Evolutionary conservation across 2,888 invertebrate genomes (phyloP), one percentile per base, ranked within the genome.

Genomic region (Seira sanloemensis): DNA sequence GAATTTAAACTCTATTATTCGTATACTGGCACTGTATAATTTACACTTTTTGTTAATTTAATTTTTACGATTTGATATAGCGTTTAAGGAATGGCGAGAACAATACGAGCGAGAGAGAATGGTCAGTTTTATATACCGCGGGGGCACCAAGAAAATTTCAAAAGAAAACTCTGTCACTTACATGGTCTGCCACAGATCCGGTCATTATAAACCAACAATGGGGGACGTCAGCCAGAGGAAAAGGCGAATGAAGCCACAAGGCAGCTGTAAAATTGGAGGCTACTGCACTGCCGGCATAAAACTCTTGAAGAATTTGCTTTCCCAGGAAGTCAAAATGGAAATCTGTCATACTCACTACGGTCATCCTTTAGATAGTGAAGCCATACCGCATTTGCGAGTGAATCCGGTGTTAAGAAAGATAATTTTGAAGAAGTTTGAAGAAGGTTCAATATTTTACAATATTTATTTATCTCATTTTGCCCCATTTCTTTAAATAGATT

Each of bases 251-350:
- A 89, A 89, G 46, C 89, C 89, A 16, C 89, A 89, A 74, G 89
- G 89, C 21, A 88, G 88, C 37, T 89, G 89, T 58, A 89, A 89
- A 80, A 89, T 89, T 76, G 87, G 86, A 16, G 88, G 88, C 0
- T 88, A 89, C 69, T 89, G 89, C 50, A 89, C 89, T 24, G 89
- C 89, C n/a, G 89, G 89, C 9, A 88, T 89, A 1, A 88, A 88
- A 68, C 71, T 88, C 0, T 24, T 87, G 19, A 89, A 86, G 62
- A 87, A 88, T 71, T 74, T 88, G 54, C 85, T 83, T 1, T 78
- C 86, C n/a, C 86, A 86, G 2, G 78, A 74, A 19, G 75, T 88
- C 0, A 77, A 79, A n/a, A 86, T 85, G 75, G 87, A 88, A 16
- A 88, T 89, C 16, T 89, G 89, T 69, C 89, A 88, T 68, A 88